A percentile compares a stretch with the other conserved stretches of the same genome.
Evolutionary conservation across 2,888 invertebrate genomes (phyloP).

Genomic region (Exephanes ischioxanthus): DNA sequence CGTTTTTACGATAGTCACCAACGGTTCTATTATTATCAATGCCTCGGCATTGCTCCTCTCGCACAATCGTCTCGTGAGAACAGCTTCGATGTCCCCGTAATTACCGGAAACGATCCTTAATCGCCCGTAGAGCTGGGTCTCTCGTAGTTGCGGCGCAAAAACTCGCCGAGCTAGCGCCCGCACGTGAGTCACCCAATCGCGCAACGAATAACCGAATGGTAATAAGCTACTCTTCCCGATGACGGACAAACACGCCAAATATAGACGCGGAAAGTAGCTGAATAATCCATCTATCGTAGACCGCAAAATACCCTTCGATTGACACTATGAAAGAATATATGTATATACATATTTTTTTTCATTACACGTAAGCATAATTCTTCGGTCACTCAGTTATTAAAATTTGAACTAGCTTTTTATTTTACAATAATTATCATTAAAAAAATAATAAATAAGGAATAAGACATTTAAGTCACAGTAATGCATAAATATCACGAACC

Average conservation of each 20-base stretch:
- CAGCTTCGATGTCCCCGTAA: constrained; percentile 65
- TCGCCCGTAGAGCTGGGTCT: constrained; percentile 56
- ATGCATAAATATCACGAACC: too few relatives aligned
- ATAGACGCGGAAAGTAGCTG: constrained; percentile 55
- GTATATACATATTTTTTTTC: too few relatives aligned
- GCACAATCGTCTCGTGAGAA: constrained; percentile 65
- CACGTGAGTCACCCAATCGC: constrained; percentile 67
- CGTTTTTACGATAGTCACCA: constrained; percentile 48
- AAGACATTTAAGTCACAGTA: too few relatives aligned
- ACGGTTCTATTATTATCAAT: constrained; percentile 63
- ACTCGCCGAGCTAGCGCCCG: constrained; percentile 56
- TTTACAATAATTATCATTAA: too few relatives aligned
- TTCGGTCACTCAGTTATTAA: too few relatives aligned
- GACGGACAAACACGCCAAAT: constrained; percentile 65
- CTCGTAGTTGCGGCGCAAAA: constrained; percentile 66
- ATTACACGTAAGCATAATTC: too few relatives aligned
- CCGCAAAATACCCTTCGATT: constrained; percentile 7
- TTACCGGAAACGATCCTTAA: constrained; percentile 71
- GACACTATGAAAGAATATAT: neutral
- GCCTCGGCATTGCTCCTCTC: constrained; percentile 41
- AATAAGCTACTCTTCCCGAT: constrained; percentile 65
- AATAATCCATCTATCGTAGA: constrained; percentile 45
- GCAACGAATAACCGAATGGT: constrained; percentile 67
- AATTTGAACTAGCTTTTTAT: too few relatives aligned
- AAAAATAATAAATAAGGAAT: too few relatives aligned